A percentile compares a stretch with the other conserved stretches of the same genome.
Evolutionary conservation across 2,888 invertebrate genomes (phyloP).

Genomic region (Amorpha juglandis): DNA sequence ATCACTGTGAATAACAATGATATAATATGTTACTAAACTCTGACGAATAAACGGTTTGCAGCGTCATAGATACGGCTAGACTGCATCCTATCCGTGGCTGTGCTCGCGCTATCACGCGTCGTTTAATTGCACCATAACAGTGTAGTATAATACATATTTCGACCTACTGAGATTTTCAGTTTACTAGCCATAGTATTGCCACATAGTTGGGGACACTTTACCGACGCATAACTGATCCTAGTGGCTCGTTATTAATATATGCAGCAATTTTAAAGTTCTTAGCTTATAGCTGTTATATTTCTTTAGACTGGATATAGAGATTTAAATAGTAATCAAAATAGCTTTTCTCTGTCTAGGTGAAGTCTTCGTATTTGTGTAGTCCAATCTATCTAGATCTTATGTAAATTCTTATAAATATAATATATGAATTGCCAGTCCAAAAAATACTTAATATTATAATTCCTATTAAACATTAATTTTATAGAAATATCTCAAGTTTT

Average conservation of each 20-base stretch:
- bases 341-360: slow-evolving; percentile 21
- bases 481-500: neutral
- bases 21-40: too few relatives aligned
- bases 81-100: neutral
- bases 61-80: too few relatives aligned
- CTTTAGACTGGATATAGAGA: slow-evolving; percentile 16
- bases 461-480: neutral
- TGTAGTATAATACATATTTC: too few relatives aligned
- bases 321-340: slow-evolving; percentile 13
- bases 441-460: neutral
- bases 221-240: neutral
- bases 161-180: neutral
- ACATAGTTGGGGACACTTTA: neutral
- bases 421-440: slow-evolving; percentile 19
- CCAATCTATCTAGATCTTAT: slow-evolving; percentile 19
- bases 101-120: too few relatives aligned
- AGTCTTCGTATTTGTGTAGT: slow-evolving; percentile 17
- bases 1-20: too few relatives aligned
- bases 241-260: neutral
- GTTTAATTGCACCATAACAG: too few relatives aligned
- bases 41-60: too few relatives aligned
- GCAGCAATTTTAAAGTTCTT: slow-evolving; percentile 20
- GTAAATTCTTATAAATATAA: slow-evolving; percentile 2
- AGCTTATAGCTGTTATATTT: slow-evolving; percentile 4
- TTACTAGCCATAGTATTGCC: neutral